These are phyloP conservation scores for Lacerta bilineata DNA, from an alignment of 2,797 vertebrate genomes.

Conservation along the genomic window DNA sequence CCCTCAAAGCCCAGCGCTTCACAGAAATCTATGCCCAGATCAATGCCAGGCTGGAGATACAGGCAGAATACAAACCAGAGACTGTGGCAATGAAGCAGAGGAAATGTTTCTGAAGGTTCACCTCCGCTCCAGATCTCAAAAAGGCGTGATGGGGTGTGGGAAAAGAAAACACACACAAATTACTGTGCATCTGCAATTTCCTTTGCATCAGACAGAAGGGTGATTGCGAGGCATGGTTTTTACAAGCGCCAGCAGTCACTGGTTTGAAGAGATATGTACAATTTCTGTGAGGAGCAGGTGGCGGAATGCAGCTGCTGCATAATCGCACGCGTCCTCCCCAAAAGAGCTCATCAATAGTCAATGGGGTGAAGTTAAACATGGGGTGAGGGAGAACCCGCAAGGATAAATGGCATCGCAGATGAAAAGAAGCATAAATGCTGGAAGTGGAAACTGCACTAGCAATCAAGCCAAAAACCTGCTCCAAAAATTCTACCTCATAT, in stretches of 20 bases:
- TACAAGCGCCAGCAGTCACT: constrained; percentile 67
- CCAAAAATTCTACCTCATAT: background rate
- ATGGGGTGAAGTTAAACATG: constrained; percentile 19
- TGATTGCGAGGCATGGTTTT: constrained; percentile 34
- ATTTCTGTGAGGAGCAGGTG: constrained; percentile 66
- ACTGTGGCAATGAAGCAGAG: background rate
- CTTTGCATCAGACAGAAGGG: constrained; percentile 62
- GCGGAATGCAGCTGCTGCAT: constrained; percentile 59
- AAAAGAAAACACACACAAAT: too few relatives aligned
- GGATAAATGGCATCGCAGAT: background rate
- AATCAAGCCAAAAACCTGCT: background rate
- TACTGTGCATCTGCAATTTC: constrained; percentile 52
- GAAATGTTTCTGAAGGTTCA: constrained; percentile 29
- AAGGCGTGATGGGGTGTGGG: too few relatives aligned
- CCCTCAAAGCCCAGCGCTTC: background rate
- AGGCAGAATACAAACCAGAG: background rate
- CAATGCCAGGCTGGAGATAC: accelerated
- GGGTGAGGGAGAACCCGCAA: background rate
- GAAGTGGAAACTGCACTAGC: background rate
- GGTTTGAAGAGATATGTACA: constrained; percentile 60
- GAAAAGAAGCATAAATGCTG: background rate
- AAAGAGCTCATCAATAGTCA: constrained; percentile 49
- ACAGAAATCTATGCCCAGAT: background rate
- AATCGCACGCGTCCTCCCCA: constrained; percentile 33
- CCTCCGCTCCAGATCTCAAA: background rate